Conservation (phyloP, 2,797 vertebrate species). For the Gobio occitaniae region DNA sequence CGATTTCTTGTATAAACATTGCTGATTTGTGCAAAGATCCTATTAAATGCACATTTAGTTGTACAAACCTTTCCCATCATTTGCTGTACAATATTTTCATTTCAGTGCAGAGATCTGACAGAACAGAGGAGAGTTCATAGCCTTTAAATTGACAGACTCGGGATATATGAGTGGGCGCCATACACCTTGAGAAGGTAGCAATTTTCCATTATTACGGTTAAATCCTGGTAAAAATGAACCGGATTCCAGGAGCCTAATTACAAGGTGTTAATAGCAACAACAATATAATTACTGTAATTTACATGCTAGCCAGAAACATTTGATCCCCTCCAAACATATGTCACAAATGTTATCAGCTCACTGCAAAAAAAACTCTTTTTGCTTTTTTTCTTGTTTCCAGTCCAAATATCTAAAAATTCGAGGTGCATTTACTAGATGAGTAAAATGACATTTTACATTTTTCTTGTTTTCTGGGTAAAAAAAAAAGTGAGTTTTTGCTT, state of each 20-base stretch:
- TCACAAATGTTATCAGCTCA: conserved; percentile 76
- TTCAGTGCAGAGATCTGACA: conserved; percentile 45
- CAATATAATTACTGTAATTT: conserved; percentile 98
- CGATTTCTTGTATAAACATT: conserved; percentile 36
- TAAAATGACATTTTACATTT: too few relatives aligned
- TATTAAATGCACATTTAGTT: conserved; percentile 25
- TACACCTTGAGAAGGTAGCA: conserved; percentile 95
- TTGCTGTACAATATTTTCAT: neutral
- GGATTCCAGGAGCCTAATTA: conserved; percentile 97
- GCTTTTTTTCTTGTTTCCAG: too few relatives aligned
- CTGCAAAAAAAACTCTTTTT: too few relatives aligned
- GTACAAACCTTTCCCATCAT: neutral
- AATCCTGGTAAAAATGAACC: conserved; percentile 96
- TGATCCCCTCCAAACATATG: conserved; percentile 86
- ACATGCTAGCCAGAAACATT: conserved; percentile 91
- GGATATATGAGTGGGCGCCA: conserved; percentile 95
- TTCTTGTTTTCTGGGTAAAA: too few relatives aligned
- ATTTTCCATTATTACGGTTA: conserved; percentile 98
- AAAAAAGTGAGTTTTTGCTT: too few relatives aligned
- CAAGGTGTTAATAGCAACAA: conserved; percentile 99
- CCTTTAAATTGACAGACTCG: conserved; percentile 85
- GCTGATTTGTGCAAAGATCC: neutral
- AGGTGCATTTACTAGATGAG: too few relatives aligned
- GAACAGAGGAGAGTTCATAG: conserved; percentile 82
- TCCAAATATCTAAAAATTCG: too few relatives aligned